Percentiles rank a stretch among this genome's conserved stretches.
phyloP scores from a whole-genome alignment of 2,113 vertebrate species.

The Casuarius casuarius region DNA sequence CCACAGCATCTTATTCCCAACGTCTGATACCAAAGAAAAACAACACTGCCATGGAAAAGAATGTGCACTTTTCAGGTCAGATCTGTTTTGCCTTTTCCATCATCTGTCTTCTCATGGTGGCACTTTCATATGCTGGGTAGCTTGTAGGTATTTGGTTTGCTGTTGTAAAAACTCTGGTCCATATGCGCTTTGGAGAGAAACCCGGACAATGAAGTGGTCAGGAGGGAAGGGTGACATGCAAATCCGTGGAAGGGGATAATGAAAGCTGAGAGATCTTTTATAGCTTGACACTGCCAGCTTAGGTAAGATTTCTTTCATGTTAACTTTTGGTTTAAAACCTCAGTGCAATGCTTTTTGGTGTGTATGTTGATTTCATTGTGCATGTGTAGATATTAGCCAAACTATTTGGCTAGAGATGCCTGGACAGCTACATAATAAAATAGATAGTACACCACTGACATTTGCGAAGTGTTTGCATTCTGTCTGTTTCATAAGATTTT shows the following conservation, averaged over 20 bases:
- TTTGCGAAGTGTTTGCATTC: slow-evolving; percentile 5
- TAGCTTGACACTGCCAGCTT: not conserved
- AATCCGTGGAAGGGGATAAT: not conserved
- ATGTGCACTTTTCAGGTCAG: not conserved
- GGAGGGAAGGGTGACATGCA: not conserved
- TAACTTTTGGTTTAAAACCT: not conserved
- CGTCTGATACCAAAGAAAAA: not conserved
- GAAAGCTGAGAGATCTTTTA: not conserved
- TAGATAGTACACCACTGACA: not conserved
- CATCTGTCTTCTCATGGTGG: not conserved
- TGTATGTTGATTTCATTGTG: not conserved
- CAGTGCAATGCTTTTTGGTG: not conserved
- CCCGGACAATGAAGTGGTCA: not conserved
- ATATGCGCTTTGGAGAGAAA: not conserved
- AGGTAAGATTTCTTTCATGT: not conserved
- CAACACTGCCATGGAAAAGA: not conserved
- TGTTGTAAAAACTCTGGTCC: not conserved
- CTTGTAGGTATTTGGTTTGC: not conserved
- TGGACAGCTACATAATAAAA: not conserved
- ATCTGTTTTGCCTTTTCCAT: not conserved
- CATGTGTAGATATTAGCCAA: not conserved
- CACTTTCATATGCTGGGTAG: not conserved
- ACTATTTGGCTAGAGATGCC: not conserved
- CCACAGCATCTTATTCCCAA: not conserved
- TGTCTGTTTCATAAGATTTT: not conserved